Evolutionary conservation across 2,797 vertebrate species (phyloP).

Genomic region (Mareca penelope): DNA sequence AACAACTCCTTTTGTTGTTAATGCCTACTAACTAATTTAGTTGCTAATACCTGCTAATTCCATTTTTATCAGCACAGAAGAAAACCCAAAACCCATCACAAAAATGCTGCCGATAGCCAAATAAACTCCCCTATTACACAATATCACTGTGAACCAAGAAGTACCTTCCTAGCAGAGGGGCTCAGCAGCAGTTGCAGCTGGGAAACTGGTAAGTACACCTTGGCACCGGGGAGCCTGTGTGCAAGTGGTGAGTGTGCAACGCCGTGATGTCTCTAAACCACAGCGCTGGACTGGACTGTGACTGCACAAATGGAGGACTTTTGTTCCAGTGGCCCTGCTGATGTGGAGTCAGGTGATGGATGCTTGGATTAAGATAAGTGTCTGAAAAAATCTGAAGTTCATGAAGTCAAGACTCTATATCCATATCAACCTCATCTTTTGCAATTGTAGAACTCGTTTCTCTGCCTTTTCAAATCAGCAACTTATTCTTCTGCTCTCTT

Average conservation of each 20-base stretch:
- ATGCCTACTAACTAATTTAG: conserved; percentile 29
- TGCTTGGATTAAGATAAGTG: background rate
- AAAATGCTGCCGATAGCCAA: background rate
- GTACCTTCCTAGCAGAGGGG: background rate
- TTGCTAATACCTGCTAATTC: conserved; percentile 54
- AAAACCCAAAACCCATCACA: background rate
- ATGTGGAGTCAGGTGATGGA: background rate
- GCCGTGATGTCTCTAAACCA: fast-evolving
- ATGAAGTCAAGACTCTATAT: background rate
- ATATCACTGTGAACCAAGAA: background rate
- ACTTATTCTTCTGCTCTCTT: background rate
- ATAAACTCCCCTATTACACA: background rate
- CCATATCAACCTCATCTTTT: background rate
- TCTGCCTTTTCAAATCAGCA: background rate
- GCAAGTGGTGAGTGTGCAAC: fast-evolving
- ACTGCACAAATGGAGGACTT: background rate
- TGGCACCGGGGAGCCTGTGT: fast-evolving
- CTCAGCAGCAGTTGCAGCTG: fast-evolving
- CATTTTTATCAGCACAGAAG: conserved; percentile 13
- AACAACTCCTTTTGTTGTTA: conserved; percentile 12
- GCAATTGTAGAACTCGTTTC: background rate
- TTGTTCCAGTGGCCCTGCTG: background rate
- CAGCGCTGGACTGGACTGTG: background rate
- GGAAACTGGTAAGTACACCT: fast-evolving
- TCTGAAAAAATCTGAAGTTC: background rate